Base-by-base conservation (phyloP, 30 jellyfish, hydroid and myxozoan genomes). In the Cassiopea andromeda region DNA sequence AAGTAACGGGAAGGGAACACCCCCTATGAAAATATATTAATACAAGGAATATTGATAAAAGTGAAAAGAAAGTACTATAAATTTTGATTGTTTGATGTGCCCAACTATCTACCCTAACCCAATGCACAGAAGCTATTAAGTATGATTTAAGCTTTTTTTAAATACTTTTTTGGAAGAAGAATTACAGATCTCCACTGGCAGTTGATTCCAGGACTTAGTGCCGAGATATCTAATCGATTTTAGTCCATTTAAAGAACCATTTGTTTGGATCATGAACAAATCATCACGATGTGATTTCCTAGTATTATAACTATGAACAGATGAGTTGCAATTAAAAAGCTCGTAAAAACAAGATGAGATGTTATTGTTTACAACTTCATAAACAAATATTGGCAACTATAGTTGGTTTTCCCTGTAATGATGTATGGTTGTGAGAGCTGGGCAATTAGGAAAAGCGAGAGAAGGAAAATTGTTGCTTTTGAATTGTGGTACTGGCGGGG, bases 121-220 rank as follows among this genome's bases (percentile, higher is more conserved):
- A 66, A 3, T 66, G 18, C 38, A 66, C 15, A 14, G 18, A 66
- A 66, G 4, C 38, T 66, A 6, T 66, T 66, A 66, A 66, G 75
- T 66, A 19, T 66, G 75, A 2, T 66, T 66, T 66, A 6, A 66
- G 75, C 18, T 66, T 66, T 19, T 2, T 66, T 19, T 66, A 2
- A 66, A 14, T 66, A 66, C 7, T 14, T 2, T 66, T 66, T 66
- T 66, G 18, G 75, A 66, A 66, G 38, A 66, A 15, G 7, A 19
- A 66, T 66, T 66, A 13, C 75, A 19, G 75, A 66, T 14, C 75
- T 66, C 75, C 75, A 14, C 15, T 19, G 75, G 18, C 75, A 66
- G 75, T 2, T 66, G 19, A 66, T 66, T 66, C 75, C 75, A 66
- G 75, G 15, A 66, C 75, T 66, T 66, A 2, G 75, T 2, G 15